Evolutionary conservation across 2,113 vertebrate species (phyloP).

Genomic region (Pycnonotus jocosus): DNA sequence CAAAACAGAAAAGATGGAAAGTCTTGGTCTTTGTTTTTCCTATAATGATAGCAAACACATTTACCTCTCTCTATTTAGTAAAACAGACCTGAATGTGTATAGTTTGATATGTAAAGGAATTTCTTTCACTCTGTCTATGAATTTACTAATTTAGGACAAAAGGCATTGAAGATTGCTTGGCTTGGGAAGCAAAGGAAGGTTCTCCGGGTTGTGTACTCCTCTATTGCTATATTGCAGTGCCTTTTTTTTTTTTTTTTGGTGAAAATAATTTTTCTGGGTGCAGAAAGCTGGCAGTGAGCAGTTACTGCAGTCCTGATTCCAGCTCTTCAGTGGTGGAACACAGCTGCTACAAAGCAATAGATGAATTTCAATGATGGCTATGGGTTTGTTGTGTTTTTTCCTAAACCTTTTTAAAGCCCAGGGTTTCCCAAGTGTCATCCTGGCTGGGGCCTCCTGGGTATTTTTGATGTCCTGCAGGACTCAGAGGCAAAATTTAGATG

Average conservation of each 20-base stretch:
- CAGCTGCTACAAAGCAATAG: not conserved
- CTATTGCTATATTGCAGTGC: rapidly evolving
- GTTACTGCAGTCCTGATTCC: not conserved
- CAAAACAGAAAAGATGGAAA: not conserved
- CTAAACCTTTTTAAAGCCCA: not conserved
- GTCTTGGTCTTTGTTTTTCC: not conserved
- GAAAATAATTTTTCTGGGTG: not conserved
- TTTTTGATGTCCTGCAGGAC: not conserved
- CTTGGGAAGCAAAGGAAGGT: not conserved
- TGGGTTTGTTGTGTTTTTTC: not conserved
- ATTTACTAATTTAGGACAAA: not conserved
- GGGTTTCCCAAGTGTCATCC: not conserved
- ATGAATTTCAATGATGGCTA: not conserved
- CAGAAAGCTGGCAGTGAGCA: not conserved
- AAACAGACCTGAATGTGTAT: not conserved
- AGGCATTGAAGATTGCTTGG: rapidly evolving
- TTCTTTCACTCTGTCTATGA: not conserved
- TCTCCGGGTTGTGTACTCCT: not conserved
- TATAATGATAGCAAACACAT: not conserved
- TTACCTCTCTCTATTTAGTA: not conserved
- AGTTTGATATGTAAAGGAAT: not conserved
- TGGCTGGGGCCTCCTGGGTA: not conserved
- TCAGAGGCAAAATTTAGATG: not conserved
- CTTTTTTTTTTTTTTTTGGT: not conserved
- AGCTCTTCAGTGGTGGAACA: not conserved